Conservation (phyloP, 2,113 vertebrate genomes). For the Eidolon helvum region DNA sequence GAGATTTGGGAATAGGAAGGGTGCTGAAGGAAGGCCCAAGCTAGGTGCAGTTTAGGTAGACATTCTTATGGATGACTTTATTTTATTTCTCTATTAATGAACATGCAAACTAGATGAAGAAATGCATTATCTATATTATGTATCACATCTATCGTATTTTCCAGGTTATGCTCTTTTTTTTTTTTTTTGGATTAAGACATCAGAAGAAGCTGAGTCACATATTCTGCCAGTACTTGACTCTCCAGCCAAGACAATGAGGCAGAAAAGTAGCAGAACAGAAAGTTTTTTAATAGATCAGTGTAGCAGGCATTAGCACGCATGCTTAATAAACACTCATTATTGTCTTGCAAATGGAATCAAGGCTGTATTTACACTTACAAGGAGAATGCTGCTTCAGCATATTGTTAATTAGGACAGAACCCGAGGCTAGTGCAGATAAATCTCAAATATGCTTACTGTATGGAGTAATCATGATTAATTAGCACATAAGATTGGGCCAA, state of each 20-base stretch:
- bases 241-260: neutral
- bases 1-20: neutral
- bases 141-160: neutral
- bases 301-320: neutral
- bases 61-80: neutral
- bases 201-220: neutral
- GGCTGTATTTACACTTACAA: conserved; percentile 68
- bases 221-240: neutral
- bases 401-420: conserved; percentile 81
- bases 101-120: neutral
- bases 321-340: neutral
- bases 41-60: neutral
- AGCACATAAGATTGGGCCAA: conserved; percentile 65
- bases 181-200: neutral
- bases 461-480: conserved; percentile 81
- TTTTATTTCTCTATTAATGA: neutral
- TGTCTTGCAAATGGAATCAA: conserved; percentile 7
- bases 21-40: neutral
- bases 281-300: neutral
- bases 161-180: neutral
- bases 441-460: conserved; percentile 79
- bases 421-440: conserved; percentile 78
- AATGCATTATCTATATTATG: neutral
- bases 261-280: neutral
- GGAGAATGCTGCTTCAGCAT: conserved; percentile 77